Conservation (phyloP, 2,113 vertebrate genomes). For the Ictalurus furcatus region DNA sequence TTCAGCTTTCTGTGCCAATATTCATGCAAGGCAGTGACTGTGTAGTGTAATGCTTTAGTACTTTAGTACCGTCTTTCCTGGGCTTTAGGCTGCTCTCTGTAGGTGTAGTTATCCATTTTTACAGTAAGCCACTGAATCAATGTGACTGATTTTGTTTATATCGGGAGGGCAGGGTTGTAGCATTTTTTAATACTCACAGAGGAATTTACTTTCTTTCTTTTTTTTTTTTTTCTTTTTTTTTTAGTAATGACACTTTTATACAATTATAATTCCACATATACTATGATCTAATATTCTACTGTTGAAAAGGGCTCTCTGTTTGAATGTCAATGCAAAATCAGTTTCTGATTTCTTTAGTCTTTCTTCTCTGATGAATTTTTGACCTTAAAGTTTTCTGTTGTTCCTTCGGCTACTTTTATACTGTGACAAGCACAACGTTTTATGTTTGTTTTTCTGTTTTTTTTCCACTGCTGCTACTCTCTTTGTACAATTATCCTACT, state of each 20-base stretch:
- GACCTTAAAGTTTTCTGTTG: background rate
- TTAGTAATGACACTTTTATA: background rate
- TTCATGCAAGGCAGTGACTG: background rate
- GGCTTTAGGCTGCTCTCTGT: background rate
- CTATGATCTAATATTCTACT: background rate
- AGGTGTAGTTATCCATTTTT: no score
- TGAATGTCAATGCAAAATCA: background rate
- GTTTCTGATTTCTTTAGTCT: background rate
- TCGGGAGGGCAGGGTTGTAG: no score
- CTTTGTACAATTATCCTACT: background rate
- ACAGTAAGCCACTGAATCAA: background rate
- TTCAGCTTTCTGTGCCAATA: background rate
- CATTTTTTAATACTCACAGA: background rate
- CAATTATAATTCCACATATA: background rate
- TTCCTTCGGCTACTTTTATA: background rate
- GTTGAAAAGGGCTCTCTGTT: background rate
- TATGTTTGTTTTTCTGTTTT: rapidly evolving
- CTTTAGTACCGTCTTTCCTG: no score
- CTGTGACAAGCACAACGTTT: background rate
- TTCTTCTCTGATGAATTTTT: background rate
- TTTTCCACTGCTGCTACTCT: slow-evolving; percentile 19
- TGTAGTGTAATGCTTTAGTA: background rate
- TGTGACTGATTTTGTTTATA: background rate
- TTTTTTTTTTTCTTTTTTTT: background rate
- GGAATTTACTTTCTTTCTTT: no score